phyloP scores from a whole-genome alignment of 2,888 invertebrate genomes.

The Ophion ellenae region DNA sequence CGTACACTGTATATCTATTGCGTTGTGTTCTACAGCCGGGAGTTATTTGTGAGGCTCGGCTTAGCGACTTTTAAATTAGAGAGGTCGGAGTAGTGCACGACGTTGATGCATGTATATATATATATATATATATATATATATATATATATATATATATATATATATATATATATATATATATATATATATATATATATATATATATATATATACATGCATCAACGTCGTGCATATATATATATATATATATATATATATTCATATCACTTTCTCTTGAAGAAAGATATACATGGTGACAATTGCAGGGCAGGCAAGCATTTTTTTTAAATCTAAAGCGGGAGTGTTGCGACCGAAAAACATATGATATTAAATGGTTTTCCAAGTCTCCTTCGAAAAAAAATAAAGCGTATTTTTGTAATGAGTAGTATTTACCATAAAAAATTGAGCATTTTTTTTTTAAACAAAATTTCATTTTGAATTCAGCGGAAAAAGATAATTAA shows the following conservation, averaged over 20 bases:
- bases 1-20: background rate
- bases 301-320: background rate
- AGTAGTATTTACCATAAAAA: no score
- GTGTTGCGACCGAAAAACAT: no score
- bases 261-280: background rate
- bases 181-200: conserved; percentile 27
- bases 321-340: no score
- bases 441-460: no score
- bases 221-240: no score
- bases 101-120: conserved; percentile 37
- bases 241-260: conserved; percentile 27
- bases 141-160: conserved; percentile 31
- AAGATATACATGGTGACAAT: background rate
- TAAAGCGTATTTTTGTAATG: no score
- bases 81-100: conserved; percentile 13
- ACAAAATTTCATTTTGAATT: no score
- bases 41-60: conserved; percentile 52
- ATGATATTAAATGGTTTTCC: no score
- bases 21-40: conserved; percentile 18
- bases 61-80: conserved; percentile 43
- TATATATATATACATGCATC: conserved; percentile 27
- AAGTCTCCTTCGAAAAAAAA: no score
- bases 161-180: conserved; percentile 25
- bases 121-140: conserved; percentile 27
- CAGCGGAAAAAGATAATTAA: no score